These are phyloP conservation scores for Danaus chrysippus DNA, from an alignment of 2,888 invertebrate genomes.

Conservation along the genomic window DNA sequence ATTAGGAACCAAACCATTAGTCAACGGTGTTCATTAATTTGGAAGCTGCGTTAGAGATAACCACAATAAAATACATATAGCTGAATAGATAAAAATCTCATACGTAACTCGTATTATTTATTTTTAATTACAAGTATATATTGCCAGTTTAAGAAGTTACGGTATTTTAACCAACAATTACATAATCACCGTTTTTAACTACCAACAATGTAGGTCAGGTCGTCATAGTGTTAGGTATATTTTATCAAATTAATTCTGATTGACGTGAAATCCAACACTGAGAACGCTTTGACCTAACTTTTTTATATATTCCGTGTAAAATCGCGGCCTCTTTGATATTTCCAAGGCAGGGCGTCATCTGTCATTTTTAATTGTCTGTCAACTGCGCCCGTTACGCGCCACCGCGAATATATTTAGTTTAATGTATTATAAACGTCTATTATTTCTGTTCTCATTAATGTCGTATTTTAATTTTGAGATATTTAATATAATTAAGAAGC, in stretches of 20 bases:
- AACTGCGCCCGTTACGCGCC: conserved; percentile 60
- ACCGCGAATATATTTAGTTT: conserved; percentile 73
- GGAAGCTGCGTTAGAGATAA: too few relatives aligned
- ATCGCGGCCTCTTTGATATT: conserved; percentile 56
- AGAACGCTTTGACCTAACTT: conserved; percentile 61
- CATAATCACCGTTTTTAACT: too few relatives aligned
- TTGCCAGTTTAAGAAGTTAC: too few relatives aligned
- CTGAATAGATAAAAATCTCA: too few relatives aligned
- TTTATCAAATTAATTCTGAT: conserved; percentile 41
- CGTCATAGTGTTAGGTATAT: too few relatives aligned
- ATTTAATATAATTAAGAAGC: neutral
- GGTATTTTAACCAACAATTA: too few relatives aligned
- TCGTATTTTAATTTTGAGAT: conserved; percentile 37
- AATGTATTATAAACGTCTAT: conserved; percentile 72
- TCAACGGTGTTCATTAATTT: too few relatives aligned
- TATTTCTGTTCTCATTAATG: conserved; percentile 54
- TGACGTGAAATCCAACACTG: conserved; percentile 54
- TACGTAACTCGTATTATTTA: too few relatives aligned
- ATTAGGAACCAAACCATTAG: too few relatives aligned
- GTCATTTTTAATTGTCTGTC: conserved; percentile 78
- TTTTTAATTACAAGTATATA: too few relatives aligned
- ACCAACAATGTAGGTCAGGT: too few relatives aligned
- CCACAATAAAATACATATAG: too few relatives aligned
- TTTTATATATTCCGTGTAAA: conserved; percentile 38
- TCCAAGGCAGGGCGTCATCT: conserved; percentile 66